Evolutionary conservation across 2,113 vertebrate genomes (phyloP), one percentile per base, ranked within the genome.

Genomic region (Heterotilapia buettikoferi): DNA sequence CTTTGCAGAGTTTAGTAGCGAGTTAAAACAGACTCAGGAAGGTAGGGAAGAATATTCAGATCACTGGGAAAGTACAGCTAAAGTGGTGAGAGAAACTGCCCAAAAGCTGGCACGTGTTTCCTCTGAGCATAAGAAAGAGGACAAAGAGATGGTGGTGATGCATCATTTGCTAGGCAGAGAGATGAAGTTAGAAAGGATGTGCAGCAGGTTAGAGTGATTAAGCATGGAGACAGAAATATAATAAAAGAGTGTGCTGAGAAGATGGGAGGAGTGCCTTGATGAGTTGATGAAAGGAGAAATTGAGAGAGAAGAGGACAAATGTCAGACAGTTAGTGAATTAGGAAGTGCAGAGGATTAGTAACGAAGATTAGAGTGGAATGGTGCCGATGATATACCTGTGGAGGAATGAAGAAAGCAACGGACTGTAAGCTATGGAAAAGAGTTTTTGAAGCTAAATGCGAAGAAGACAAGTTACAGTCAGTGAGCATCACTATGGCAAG

Each of bases 341-440:
- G 59, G 31, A 63, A 19, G 59, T 36, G 9, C 59, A 36, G 31
- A 11, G 6, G 59, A 63, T 63, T 63, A 63, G 59, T 63, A 2
- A 63, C 1, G 0, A 63, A 63, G 31, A 63, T 36, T 63, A 61
- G 5, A 36, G 31, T 63, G 31, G 31, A 7, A 66, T 6, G 9
- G 0, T 66, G 9, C 31, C 9, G 9, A 36, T 63, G 31, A 63
- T 33, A 63, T 63, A 63, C 61, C 31, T 66, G 18, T 66, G 31
- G 61, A 66, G 61, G 61, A 12, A 63, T 36, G 59, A 63, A 3
- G 59, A 63, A 63, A 16, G 29, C 59, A 4, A 0, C 0, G 2
- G 29, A 33, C 59, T 63, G 0, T 36, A 63, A 63, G 29, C 29
- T 63, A 0, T 33, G 59, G 29, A 63, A 63, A 63, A 63, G 8